These are phyloP conservation scores for Clostera curtula DNA, from an alignment of 2,888 invertebrate species.

Conservation along the genomic window DNA sequence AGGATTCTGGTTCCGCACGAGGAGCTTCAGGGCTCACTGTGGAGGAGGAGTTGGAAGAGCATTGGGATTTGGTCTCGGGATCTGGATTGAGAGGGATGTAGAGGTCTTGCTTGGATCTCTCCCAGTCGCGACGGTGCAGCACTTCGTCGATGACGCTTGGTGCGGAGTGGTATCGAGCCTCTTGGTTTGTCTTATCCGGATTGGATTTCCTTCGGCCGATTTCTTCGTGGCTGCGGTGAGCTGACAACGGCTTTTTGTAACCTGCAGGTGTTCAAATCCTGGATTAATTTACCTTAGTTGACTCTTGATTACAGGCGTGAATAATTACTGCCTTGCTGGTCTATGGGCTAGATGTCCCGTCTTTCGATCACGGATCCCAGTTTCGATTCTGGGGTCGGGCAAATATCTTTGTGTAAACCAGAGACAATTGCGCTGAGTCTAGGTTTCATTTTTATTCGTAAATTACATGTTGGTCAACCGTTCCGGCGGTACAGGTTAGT, in stretches of 20 bases:
- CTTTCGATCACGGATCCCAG: no score
- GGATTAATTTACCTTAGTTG: no score
- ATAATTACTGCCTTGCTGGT: no score
- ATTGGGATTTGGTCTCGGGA: slow-evolving; percentile 6
- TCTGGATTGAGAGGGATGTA: slow-evolving; percentile 46
- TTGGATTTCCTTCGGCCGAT: slow-evolving; percentile 45
- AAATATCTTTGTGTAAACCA: no score
- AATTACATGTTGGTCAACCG: no score
- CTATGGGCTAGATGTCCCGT: no score
- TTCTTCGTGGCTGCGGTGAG: slow-evolving; percentile 61
- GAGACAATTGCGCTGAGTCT: no score
- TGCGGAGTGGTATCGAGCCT: slow-evolving; percentile 57
- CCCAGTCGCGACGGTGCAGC: slow-evolving; percentile 60
- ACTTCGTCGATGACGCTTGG: slow-evolving; percentile 64
- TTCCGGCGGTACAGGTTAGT: no score
- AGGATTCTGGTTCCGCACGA: slow-evolving; percentile 31
- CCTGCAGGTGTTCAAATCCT: no score
- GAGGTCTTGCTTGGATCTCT: slow-evolving; percentile 51
- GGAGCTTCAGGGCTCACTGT: slow-evolving; percentile 28
- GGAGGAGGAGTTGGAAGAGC: slow-evolving; percentile 16
- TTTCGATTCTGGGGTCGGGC: no score
- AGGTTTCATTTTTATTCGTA: no score
- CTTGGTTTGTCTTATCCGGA: slow-evolving; percentile 27
- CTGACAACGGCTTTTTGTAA: slow-evolving; percentile 41
- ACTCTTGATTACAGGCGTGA: no score